Evolutionary conservation across 2,113 vertebrate species (phyloP).

Genomic region (Halcyon senegalensis): DNA sequence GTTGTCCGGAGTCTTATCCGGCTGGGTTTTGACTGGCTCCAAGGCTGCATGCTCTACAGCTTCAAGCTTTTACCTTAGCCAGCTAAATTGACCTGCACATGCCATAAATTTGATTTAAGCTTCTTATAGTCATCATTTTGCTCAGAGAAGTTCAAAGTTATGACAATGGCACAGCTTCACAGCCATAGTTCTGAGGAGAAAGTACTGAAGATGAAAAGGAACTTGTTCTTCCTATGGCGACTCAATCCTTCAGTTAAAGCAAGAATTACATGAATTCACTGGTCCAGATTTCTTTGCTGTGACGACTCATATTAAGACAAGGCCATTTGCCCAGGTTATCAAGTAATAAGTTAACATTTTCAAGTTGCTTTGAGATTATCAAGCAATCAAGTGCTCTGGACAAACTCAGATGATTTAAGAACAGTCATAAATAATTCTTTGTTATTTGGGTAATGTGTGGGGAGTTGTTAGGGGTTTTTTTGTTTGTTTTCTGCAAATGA

Average conservation of each 20-base stretch:
- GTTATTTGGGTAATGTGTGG: not conserved
- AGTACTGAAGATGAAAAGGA: not conserved
- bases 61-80: not conserved
- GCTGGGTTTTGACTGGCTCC: not conserved
- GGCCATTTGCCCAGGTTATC: not conserved
- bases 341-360: not conserved
- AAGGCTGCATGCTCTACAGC: not conserved
- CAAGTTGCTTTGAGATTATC: not conserved
- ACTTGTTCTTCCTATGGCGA: not conserved
- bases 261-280: not conserved
- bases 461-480: not conserved
- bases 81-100: not conserved
- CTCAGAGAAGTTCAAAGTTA: not conserved
- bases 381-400: not conserved
- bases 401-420: not conserved
- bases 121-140: not conserved
- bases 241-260: not conserved
- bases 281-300: not conserved
- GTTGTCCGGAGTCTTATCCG: not conserved
- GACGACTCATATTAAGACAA: not conserved
- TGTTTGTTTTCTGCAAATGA: constrained; percentile 38
- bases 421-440: not conserved
- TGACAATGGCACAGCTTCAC: not conserved
- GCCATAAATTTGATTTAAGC: not conserved
- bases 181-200: not conserved